These are phyloP conservation scores for Ypsolopha scabrella DNA, from an alignment of 2,888 invertebrate genomes.

Conservation along the genomic window DNA sequence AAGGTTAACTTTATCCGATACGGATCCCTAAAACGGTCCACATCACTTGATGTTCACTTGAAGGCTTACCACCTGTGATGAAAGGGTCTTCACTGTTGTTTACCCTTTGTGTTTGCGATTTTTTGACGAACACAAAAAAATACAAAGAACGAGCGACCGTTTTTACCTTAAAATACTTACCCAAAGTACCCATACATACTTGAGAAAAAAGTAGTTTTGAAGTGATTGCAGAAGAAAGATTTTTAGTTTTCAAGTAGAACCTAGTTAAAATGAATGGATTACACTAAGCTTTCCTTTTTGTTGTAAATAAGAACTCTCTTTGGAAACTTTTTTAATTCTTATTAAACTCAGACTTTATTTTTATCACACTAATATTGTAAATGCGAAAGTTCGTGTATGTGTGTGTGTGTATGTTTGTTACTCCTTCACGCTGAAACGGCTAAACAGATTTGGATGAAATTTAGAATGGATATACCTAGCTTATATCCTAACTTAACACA, in stretches of 20 bases:
- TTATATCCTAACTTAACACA: too few species aligned
- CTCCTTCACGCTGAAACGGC: too few species aligned
- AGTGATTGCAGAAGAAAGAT: conserved; percentile 33
- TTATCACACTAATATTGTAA: too few species aligned
- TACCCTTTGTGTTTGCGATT: conserved; percentile 31
- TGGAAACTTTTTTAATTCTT: conserved; percentile 8
- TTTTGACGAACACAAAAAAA: conserved; percentile 26
- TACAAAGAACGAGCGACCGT: not conserved
- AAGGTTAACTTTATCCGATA: not conserved
- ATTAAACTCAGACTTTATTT: too few species aligned
- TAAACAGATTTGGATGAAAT: too few species aligned
- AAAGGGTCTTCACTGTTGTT: conserved; percentile 34
- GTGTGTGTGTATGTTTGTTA: too few species aligned
- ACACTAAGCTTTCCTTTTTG: conserved; percentile 18
- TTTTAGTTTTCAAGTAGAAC: conserved; percentile 25
- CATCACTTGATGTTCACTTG: conserved; percentile 55
- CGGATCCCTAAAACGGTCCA: conserved; percentile 23
- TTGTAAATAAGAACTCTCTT: conserved; percentile 24
- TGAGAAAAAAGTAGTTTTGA: conserved; percentile 22
- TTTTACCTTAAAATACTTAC: not conserved
- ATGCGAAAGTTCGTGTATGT: too few species aligned
- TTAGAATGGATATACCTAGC: too few species aligned
- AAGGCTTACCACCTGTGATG: conserved; percentile 57
- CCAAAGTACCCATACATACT: too few species aligned
- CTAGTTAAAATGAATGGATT: conserved; percentile 36